Evolutionary conservation across 2,797 vertebrate genomes (phyloP).

Genomic region (Phylloscopus collybita): DNA sequence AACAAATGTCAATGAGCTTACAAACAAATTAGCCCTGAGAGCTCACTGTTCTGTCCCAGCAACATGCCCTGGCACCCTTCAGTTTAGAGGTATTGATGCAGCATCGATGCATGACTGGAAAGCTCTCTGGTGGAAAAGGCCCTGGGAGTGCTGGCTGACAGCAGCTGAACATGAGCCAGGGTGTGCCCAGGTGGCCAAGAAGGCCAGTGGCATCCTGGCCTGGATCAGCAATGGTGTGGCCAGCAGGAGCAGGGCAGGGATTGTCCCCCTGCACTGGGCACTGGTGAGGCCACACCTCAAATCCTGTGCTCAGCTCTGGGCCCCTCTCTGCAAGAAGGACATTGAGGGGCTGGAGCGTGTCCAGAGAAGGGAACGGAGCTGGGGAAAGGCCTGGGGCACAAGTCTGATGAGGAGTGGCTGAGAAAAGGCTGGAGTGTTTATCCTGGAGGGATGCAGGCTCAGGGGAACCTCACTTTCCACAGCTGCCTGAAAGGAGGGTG

Average conservation of each 20-base stretch:
- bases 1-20: neutral
- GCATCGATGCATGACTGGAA: neutral
- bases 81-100: accelerated
- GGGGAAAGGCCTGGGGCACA: neutral
- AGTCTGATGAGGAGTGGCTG: accelerated
- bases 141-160: accelerated
- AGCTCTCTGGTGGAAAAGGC: neutral
- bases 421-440: neutral
- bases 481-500: neutral
- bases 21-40: neutral
- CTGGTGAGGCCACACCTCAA: accelerated
- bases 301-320: neutral
- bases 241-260: neutral
- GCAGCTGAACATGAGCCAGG: accelerated
- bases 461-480: too few relatives aligned
- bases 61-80: neutral
- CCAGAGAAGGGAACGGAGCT: accelerated
- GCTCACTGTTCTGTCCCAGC: neutral
- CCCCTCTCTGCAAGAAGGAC: accelerated
- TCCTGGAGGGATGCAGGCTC: neutral
- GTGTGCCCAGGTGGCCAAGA: neutral
- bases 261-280: accelerated
- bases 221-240: neutral
- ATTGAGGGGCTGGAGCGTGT: accelerated
- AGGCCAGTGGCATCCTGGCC: accelerated